phyloP scores from a whole-genome alignment of 1,140 invertebrate species.

The Aphis gossypii region DNA sequence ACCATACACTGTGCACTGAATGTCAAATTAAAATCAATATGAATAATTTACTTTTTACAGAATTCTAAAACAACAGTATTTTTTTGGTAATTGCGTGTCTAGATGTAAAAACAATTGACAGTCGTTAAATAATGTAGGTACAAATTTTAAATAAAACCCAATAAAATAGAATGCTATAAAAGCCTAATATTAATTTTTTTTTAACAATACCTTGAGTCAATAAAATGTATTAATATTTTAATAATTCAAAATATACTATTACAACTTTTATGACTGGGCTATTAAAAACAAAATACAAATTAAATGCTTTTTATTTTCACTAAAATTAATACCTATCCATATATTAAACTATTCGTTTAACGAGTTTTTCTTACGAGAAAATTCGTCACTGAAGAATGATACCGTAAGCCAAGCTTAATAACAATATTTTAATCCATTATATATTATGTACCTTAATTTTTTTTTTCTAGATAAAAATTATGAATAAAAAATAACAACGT shows the following conservation, averaged over 20 bases:
- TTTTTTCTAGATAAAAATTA: slow-evolving; percentile 20
- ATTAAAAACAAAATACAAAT: slow-evolving; percentile 8
- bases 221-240: background rate
- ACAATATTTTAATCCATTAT: slow-evolving; percentile 18
- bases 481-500: slow-evolving; percentile 4
- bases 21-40: background rate
- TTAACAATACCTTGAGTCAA: background rate
- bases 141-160: background rate
- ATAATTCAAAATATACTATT: background rate
- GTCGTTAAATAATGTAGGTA: background rate
- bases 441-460: slow-evolving; percentile 12
- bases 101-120: background rate
- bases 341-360: background rate
- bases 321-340: background rate
- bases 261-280: background rate
- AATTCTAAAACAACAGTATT: background rate
- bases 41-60: background rate
- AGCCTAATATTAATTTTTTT: background rate
- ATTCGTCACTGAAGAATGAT: background rate
- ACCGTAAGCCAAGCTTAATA: background rate
- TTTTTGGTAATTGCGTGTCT: background rate
- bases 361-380: background rate
- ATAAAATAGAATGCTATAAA: background rate
- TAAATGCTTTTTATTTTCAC: background rate
- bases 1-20: background rate